Evolutionary conservation across 2,888 invertebrate species (phyloP), one percentile per base, ranked within the genome.

Genomic region (Meiosimyza platycephala): DNA sequence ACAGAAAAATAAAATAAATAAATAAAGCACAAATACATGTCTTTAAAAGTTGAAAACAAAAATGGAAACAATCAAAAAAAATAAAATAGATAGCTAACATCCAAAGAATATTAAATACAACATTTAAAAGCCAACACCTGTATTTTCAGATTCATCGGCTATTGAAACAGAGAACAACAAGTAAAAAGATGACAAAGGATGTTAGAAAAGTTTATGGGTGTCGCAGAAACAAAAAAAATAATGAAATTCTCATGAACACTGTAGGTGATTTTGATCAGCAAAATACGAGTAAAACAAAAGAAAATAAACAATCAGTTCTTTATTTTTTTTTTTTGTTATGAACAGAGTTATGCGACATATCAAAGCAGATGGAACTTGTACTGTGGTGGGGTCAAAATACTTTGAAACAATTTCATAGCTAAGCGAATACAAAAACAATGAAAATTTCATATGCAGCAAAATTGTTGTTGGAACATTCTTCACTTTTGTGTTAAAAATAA

Each of bases 361-460:
- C 33, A 54, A 55, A 28, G 47, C 22, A 57, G 51, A 65, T 51
- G 15, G 16, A 28, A 6, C 50, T 50, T 64, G 22, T 40, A 3
- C 28, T 57, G 16, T 57, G 7, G 12, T n/a, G 50, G n/a, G 52
- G 40, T 52, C 15, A 54, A n/a, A 57, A 62, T 47, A 71, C 47
- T 51, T 48, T 57, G 55, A 64, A 57, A 55, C 28, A 54, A 66
- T 33, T 22, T 54, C 28, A 52, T 28, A 28, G n/a, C 33, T 15
- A 18, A 50, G 6, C 13, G 13, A 28, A 22, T 52, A 51, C 50
- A 28, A 66, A 54, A 54, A 54, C 6, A 54, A 62, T 62, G 2
- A 60, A 62, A 62, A 40, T n/a, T 33, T 15, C 33, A 62, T 15
- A 9, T 33, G 47, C 62, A 62, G 9, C 40, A 40, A 40, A 40